Base-by-base conservation (phyloP, 23 tunicate genomes). In the Clavelina lepadiformis region DNA sequence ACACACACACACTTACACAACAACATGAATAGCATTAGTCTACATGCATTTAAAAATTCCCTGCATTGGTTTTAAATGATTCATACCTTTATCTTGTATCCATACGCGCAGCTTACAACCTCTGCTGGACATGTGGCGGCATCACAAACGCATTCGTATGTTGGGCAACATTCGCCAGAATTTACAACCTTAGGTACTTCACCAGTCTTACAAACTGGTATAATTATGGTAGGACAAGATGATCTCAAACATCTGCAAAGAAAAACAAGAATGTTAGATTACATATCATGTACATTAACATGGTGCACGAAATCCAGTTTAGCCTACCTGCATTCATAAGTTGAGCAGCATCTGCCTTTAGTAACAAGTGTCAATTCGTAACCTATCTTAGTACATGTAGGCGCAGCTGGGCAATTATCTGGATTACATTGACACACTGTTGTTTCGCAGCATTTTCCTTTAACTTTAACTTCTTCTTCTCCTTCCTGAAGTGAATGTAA, bases 301-400 rank as follows among this genome's bases (percentile, higher is more conserved):
- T 8, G 7, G 7, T 21, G n/a, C 5, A n/a, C n/a, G n/a, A n/a
- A n/a, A n/a, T n/a, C n/a, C n/a, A n/a, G n/a, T n/a, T n/a, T 5
- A 38, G 46, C 59, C 46, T 81, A 81, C 97, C 73, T 69, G 97
- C 97, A 89, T 69, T 89, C 97, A 34, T 80, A 89, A 13, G 65
- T 79, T 3, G 79, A 67, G 65, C 97, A 89, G 61, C 97, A 89
- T 31, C 84, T 51, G 35, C 89, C 89, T 6, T 56, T n/a, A 21
- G 55, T 33, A 11, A 71, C 69, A 3, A 81, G 25, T 21, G 46
- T 44, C 58, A 89, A 68, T 38, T 81, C 68, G 37, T 67, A 75
- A 18, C 97, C 97, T 28, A 63, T 65, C 7, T 61, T 73, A 6
- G 35, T 55, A 36, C 97, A 89, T 21, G 59, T 30, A 55, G 97